Evolutionary conservation across 2,113 vertebrate species (phyloP).

Genomic region (Phoxinus phoxinus): DNA sequence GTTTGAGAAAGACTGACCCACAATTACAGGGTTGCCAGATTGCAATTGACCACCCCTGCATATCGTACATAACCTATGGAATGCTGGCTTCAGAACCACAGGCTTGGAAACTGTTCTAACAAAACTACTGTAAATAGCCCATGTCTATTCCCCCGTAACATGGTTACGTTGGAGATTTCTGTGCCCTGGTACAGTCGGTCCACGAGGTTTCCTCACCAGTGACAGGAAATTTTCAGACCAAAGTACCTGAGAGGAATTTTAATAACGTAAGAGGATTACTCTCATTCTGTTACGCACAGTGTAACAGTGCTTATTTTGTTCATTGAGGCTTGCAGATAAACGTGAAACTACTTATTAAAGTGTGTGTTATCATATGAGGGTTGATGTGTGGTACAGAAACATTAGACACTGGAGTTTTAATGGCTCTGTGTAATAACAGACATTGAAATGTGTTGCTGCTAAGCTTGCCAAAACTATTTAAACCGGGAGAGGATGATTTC

Average conservation of each 20-base stretch:
- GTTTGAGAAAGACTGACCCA: conserved; percentile 17
- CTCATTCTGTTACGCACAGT: background rate
- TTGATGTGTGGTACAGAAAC: conserved; percentile 19
- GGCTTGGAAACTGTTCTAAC: conserved; percentile 14
- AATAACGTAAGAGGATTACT: conserved; percentile 48
- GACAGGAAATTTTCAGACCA: background rate
- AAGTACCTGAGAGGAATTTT: conserved; percentile 32
- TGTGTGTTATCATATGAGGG: background rate
- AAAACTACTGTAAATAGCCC: conserved; percentile 9
- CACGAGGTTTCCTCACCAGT: conserved; percentile 1
- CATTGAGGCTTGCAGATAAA: background rate
- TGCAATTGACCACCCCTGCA: background rate
- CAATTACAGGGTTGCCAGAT: conserved; percentile 24
- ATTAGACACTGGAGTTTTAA: background rate
- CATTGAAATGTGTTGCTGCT: conserved; percentile 1
- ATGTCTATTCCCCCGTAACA: background rate
- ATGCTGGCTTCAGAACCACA: background rate
- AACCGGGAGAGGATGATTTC: conserved; percentile 13
- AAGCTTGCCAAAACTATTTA: conserved; percentile 29
- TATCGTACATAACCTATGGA: background rate
- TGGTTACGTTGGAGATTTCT: background rate
- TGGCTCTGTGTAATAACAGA: conserved; percentile 5
- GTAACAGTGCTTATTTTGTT: conserved; percentile 17
- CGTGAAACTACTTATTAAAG: background rate
- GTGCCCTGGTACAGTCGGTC: conserved; percentile 14